These are phyloP conservation scores for Lacerta agilis DNA, from an alignment of 2,797 vertebrate genomes.

Conservation along the genomic window DNA sequence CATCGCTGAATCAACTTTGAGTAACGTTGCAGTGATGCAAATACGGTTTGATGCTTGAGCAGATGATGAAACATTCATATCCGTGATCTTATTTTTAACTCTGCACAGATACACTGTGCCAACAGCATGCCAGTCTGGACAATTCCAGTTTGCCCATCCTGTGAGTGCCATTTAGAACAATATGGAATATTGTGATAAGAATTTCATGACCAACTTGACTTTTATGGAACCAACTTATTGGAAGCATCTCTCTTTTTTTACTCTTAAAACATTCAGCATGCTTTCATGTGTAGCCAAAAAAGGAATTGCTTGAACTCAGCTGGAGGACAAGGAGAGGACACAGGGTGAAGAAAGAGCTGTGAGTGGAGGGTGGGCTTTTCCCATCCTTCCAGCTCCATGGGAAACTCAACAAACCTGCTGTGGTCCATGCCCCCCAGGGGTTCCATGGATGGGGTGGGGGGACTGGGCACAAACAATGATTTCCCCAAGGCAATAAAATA, in stretches of 20 bases:
- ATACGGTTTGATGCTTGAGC: neutral
- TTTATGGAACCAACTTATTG: neutral
- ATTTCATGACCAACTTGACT: neutral
- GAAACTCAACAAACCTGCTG: too few species aligned
- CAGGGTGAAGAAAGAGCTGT: too few species aligned
- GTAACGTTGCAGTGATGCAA: neutral
- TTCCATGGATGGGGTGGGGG: too few species aligned
- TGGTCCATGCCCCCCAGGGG: too few species aligned
- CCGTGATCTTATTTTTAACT: neutral
- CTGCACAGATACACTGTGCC: neutral
- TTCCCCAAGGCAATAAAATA: too few species aligned
- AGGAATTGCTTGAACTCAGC: neutral
- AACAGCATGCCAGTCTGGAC: neutral
- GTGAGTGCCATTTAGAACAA: neutral
- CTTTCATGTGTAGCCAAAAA: neutral
- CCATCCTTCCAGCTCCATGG: too few species aligned
- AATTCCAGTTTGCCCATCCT: neutral
- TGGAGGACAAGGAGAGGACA: too few species aligned
- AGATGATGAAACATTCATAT: neutral
- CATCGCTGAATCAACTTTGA: neutral
- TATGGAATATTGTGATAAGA: neutral
- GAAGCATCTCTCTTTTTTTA: neutral
- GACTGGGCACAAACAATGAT: too few species aligned
- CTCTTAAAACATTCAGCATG: neutral
- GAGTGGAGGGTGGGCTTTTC: too few species aligned